Evolutionary conservation across 2,888 invertebrate species (phyloP).

Genomic region (Hetaerina titia): DNA sequence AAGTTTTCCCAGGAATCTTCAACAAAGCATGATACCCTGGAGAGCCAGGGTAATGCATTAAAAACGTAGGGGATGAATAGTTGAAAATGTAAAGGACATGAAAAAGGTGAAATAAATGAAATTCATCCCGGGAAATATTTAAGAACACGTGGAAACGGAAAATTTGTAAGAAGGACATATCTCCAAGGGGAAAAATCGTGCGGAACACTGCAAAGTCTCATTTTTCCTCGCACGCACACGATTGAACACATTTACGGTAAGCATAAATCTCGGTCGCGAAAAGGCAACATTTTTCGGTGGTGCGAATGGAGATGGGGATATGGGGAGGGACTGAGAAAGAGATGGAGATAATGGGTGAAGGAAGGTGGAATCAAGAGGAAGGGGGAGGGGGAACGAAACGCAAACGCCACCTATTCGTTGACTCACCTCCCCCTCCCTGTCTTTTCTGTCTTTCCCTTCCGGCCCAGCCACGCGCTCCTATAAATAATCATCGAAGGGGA

Average conservation of each 20-base stretch:
- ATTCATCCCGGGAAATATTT: background rate
- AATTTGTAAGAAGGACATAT: background rate
- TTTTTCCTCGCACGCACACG: background rate
- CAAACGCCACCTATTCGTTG: background rate
- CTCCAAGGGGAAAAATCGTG: background rate
- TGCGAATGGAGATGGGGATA: background rate
- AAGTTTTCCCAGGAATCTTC: too few species aligned
- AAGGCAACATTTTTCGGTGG: background rate
- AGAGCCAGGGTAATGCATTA: background rate
- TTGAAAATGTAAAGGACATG: background rate
- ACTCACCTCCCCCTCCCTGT: background rate
- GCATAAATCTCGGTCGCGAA: background rate
- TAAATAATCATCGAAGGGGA: conserved; percentile 4
- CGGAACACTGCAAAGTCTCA: background rate
- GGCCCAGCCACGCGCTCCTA: background rate
- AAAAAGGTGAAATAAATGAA: background rate
- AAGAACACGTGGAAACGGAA: background rate
- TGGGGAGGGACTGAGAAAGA: background rate
- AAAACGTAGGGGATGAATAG: background rate
- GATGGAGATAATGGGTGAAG: background rate
- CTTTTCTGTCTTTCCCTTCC: background rate
- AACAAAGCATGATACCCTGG: too few species aligned
- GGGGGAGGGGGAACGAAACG: background rate
- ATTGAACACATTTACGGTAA: background rate
- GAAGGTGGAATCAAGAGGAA: background rate